phyloP scores from a whole-genome alignment of 2,888 invertebrate genomes.

The Hirtodrosophila trivittata region DNA sequence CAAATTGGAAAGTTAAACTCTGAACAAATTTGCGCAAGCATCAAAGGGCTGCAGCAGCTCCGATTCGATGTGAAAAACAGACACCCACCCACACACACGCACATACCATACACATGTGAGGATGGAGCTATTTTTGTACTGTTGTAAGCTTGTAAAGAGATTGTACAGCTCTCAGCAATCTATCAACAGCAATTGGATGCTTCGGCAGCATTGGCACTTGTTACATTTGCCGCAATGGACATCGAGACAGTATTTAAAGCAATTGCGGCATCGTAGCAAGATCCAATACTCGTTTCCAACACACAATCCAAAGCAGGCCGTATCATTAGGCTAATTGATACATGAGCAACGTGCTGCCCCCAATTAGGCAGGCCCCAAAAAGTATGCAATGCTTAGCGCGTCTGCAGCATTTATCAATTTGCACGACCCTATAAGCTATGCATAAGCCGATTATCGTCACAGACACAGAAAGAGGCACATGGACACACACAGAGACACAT shows the following conservation, averaged over 20 bases:
- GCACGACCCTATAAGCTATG: slow-evolving; percentile 39
- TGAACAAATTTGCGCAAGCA: slow-evolving; percentile 49
- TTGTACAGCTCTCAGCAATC: no score
- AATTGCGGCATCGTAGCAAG: no score
- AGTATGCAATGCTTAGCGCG: slow-evolving; percentile 36
- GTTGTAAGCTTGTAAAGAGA: no score
- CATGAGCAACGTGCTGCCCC: slow-evolving; percentile 13
- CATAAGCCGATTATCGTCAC: slow-evolving; percentile 71
- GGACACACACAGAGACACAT: slow-evolving; percentile 8
- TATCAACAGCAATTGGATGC: no score
- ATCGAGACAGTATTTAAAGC: no score
- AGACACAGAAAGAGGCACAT: slow-evolving; percentile 3
- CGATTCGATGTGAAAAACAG: neutral
- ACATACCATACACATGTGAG: neutral
- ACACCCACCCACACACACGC: slow-evolving; percentile 18
- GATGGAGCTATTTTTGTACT: no score
- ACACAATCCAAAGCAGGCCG: no score
- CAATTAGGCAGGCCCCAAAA: slow-evolving; percentile 28
- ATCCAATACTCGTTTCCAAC: no score
- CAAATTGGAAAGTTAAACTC: slow-evolving; percentile 69
- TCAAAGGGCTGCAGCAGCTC: slow-evolving; percentile 10
- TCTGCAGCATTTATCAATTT: slow-evolving; percentile 61
- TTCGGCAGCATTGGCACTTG: no score
- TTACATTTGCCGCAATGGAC: no score
- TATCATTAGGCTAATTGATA: slow-evolving; percentile 67